Evolutionary conservation across 2,888 invertebrate species (phyloP).

Genomic region (Octonoba sinensis): DNA sequence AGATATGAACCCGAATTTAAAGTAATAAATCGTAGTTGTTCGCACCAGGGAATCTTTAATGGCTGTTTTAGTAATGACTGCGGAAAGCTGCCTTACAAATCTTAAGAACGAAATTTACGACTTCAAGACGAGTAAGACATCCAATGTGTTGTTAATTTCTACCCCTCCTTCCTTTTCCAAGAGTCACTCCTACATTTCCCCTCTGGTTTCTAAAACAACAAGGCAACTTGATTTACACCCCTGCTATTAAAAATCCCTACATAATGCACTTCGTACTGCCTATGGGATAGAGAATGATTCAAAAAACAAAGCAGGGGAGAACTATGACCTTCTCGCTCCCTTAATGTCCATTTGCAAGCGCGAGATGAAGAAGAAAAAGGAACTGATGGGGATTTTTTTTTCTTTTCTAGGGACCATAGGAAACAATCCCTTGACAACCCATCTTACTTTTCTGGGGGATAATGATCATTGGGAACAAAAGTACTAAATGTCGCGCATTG

Average conservation of each 20-base stretch:
- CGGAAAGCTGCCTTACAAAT: no score
- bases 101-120: no score
- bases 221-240: conserved; percentile 26
- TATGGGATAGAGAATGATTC: not conserved
- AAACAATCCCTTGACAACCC: conserved; percentile 43
- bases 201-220: no score
- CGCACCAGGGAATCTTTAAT: no score
- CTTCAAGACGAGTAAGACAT: no score
- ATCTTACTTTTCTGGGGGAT: conserved; percentile 37
- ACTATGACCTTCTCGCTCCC: conserved; percentile 33
- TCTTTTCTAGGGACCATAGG: conserved; percentile 1
- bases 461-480: conserved; percentile 50
- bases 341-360: conserved; percentile 53
- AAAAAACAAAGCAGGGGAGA: conserved; percentile 20
- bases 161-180: no score
- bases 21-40: no score
- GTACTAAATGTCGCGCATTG: conserved; percentile 46
- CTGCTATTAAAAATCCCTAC: conserved; percentile 37
- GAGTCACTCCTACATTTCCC: no score
- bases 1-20: no score
- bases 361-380: conserved; percentile 8
- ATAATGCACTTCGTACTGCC: conserved; percentile 35
- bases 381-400: no score
- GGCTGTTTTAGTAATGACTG: no score
- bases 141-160: no score